phyloP scores from a whole-genome alignment of 2,888 invertebrate species.

The Dioctria linearis region DNA sequence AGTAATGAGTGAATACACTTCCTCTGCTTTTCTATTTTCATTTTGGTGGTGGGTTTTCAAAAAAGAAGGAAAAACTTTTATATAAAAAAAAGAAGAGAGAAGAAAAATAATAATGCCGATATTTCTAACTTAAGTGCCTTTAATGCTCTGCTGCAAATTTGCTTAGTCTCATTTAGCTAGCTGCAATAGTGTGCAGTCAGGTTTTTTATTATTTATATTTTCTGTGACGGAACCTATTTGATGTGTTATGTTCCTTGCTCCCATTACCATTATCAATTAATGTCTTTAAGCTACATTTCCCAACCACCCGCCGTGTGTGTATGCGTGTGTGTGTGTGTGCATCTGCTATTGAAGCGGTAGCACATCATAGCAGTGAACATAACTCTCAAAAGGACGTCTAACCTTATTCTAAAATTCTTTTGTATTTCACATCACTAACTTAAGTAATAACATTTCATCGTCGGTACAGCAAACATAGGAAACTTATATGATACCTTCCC shows the following conservation, averaged over 20 bases:
- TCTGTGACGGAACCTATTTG: neutral
- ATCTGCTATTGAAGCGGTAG: neutral
- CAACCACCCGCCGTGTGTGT: neutral
- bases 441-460: slow-evolving; percentile 36
- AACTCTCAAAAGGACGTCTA: slow-evolving; percentile 1
- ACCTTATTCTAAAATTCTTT: slow-evolving; percentile 2
- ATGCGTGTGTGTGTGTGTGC: neutral
- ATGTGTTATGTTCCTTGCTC: slow-evolving; percentile 36
- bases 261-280: neutral
- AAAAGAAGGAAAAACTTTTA: slow-evolving; percentile 1
- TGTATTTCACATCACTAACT: slow-evolving; percentile 26
- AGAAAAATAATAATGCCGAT: neutral
- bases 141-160: neutral
- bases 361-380: slow-evolving; percentile 19
- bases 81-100: too few relatives aligned
- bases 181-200: slow-evolving; percentile 4
- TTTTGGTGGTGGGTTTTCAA: slow-evolving; percentile 40
- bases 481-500: slow-evolving; percentile 62
- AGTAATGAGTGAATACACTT: slow-evolving; percentile 20
- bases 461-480: slow-evolving; percentile 27
- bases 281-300: neutral
- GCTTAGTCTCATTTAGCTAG: neutral
- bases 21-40: slow-evolving; percentile 35
- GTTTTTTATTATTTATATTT: neutral
- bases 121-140: neutral